Evolutionary conservation across 2,888 invertebrate species (phyloP).

Genomic region (Hartigia nigra): DNA sequence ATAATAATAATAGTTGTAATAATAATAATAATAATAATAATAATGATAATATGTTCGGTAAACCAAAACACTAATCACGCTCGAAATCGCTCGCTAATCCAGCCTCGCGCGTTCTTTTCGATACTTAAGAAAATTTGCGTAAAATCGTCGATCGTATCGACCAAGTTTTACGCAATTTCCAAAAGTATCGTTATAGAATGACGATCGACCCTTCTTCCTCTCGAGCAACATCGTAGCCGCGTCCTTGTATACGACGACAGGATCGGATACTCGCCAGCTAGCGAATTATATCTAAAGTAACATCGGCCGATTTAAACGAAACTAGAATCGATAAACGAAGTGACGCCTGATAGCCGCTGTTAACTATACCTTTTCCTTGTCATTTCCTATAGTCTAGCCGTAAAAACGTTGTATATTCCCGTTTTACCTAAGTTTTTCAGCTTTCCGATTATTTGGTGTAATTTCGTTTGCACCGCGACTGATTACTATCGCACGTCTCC

Average conservation of each 20-base stretch:
- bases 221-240: too few relatives aligned
- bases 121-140: not conserved
- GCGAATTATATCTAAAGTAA: not conserved
- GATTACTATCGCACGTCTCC: not conserved
- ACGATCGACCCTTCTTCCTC: not conserved
- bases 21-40: constrained; percentile 39
- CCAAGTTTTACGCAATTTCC: not conserved
- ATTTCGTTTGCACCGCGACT: not conserved
- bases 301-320: not conserved
- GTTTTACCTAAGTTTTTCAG: not conserved
- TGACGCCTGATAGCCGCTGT: not conserved
- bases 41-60: constrained; percentile 30
- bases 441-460: not conserved
- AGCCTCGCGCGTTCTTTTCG: not conserved
- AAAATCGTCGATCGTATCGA: not conserved
- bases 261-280: too few relatives aligned
- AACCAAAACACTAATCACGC: not conserved
- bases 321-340: not conserved
- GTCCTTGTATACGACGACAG: too few relatives aligned
- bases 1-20: constrained; percentile 38
- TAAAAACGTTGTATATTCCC: not conserved
- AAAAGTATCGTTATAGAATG: not conserved
- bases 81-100: not conserved
- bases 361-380: not conserved
- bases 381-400: not conserved